phyloP scores from a whole-genome alignment of 2,113 vertebrate genomes.

The Anas platyrhynchos region DNA sequence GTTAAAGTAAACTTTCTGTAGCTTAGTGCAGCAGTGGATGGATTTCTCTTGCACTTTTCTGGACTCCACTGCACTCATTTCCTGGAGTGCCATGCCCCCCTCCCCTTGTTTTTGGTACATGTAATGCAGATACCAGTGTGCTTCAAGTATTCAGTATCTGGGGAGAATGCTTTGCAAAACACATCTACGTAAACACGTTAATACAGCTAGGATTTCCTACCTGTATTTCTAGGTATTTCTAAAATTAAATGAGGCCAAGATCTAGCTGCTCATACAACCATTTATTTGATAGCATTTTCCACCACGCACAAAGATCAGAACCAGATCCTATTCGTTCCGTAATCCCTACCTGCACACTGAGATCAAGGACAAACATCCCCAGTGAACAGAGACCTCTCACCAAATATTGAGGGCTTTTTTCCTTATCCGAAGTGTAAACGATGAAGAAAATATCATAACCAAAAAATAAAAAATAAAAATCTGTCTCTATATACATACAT shows the following conservation, averaged over 20 bases:
- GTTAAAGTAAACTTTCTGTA: not conserved
- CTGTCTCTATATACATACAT: no score
- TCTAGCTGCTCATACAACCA: not conserved
- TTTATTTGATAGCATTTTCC: not conserved
- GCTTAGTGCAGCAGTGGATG: no score
- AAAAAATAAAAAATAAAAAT: not conserved
- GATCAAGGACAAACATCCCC: not conserved
- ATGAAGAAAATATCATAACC: not conserved
- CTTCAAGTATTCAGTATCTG: not conserved
- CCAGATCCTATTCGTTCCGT: not conserved
- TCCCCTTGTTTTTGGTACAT: not conserved
- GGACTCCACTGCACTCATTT: not conserved
- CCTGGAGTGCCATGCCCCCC: no score
- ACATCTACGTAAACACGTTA: not conserved
- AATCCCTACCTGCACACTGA: not conserved
- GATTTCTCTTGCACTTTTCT: fast-evolving
- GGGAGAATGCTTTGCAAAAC: not conserved
- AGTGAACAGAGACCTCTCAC: not conserved
- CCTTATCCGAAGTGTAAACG: not conserved
- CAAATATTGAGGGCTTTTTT: not conserved
- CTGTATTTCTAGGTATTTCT: not conserved
- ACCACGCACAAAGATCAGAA: not conserved
- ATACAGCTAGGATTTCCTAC: fast-evolving
- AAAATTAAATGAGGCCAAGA: not conserved
- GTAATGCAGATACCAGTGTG: fast-evolving